These are phyloP conservation scores for Epicauta chinensis DNA, from an alignment of 1,140 invertebrate species.

Conservation along the genomic window DNA sequence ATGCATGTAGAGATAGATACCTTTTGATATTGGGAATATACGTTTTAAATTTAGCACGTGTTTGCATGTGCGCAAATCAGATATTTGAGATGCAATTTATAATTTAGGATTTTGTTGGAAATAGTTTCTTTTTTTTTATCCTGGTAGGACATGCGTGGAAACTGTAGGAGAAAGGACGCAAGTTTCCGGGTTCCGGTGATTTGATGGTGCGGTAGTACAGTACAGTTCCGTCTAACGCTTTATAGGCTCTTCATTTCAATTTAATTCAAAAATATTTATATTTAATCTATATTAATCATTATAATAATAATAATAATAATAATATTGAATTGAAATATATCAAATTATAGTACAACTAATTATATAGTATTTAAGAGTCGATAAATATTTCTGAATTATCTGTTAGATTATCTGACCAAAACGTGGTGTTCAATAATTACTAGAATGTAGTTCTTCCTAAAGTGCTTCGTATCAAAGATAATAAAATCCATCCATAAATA, in stretches of 20 bases:
- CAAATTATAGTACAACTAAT: no score
- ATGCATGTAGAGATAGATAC: no score
- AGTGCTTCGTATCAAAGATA: slow-evolving; percentile 13
- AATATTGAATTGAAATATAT: no score
- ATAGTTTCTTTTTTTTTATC: no score
- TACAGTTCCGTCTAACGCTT: slow-evolving; percentile 12
- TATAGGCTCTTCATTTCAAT: slow-evolving; percentile 1
- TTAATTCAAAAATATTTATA: no score
- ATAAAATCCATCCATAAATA: slow-evolving; percentile 13
- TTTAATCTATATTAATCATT: no score
- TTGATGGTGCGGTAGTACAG: slow-evolving; percentile 11
- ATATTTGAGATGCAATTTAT: no score
- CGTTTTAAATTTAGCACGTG: slow-evolving; percentile 7
- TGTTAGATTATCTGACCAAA: slow-evolving; percentile 8
- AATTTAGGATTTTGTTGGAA: no score
- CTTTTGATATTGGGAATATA: no score
- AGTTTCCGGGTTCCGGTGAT: slow-evolving; percentile 12
- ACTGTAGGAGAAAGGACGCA: slow-evolving; percentile 11
- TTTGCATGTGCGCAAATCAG: slow-evolving; percentile 9
- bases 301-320: no score
- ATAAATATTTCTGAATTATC: no score
- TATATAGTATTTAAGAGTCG: no score
- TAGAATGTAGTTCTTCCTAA: slow-evolving; percentile 17
- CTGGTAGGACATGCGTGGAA: slow-evolving; percentile 8
- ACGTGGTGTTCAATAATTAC: slow-evolving; percentile 16